phyloP scores from a whole-genome alignment of 2,797 vertebrate genomes.

The Lepilemur ruficaudatus region DNA sequence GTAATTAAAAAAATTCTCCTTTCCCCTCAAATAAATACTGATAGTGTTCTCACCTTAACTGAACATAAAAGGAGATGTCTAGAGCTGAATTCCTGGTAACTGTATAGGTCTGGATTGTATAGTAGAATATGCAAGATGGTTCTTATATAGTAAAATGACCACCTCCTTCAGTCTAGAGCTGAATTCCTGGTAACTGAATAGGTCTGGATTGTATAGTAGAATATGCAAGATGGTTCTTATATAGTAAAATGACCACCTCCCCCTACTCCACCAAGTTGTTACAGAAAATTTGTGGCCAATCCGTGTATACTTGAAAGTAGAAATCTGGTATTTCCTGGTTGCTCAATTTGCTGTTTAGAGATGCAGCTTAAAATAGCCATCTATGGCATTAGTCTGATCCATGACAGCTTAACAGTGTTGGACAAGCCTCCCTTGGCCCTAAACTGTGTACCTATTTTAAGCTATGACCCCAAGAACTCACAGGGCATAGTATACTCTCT shows the following conservation, averaged over 20 bases:
- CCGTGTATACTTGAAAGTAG: slow-evolving; percentile 30
- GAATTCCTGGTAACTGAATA: background rate
- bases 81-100: background rate
- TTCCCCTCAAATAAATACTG: background rate
- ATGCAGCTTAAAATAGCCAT: slow-evolving; percentile 68
- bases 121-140: background rate
- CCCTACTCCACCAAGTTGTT: background rate
- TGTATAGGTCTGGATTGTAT: background rate
- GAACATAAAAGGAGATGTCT: background rate
- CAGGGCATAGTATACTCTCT: slow-evolving; percentile 45
- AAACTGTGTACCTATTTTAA: slow-evolving; percentile 69
- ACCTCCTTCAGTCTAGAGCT: too few species aligned
- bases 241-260: background rate
- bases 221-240: background rate
- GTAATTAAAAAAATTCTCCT: background rate
- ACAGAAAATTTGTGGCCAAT: background rate
- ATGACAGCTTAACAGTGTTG: slow-evolving; percentile 36
- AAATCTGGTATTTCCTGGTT: slow-evolving; percentile 56
- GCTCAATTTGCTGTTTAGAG: slow-evolving; percentile 59
- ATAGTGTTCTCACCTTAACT: background rate
- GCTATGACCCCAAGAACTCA: slow-evolving; percentile 63
- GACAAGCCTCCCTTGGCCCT: slow-evolving; percentile 54
- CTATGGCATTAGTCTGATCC: slow-evolving; percentile 52
- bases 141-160: background rate
- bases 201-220: background rate